Evolutionary conservation across 2,797 vertebrate genomes (phyloP).

Genomic region (Psittacula derbiana): DNA sequence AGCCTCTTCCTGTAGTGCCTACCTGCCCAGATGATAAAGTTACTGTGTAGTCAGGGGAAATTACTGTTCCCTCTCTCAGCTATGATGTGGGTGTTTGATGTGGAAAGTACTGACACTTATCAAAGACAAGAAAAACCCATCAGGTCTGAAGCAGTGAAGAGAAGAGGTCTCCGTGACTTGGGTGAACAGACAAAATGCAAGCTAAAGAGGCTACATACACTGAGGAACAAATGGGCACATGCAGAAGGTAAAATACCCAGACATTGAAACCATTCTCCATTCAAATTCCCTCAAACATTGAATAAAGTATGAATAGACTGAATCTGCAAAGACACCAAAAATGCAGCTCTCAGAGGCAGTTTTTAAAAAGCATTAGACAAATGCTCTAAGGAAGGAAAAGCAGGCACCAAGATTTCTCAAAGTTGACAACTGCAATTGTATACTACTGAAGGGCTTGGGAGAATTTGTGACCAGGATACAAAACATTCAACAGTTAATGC

Average conservation of each 20-base stretch:
- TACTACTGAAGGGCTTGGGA: not conserved
- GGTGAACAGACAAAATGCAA: not conserved
- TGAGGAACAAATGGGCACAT: not conserved
- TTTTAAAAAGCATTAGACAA: not conserved
- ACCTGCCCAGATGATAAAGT: not conserved
- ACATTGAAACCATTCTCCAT: not conserved
- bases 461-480: slow-evolving; percentile 5
- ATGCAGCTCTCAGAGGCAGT: not conserved
- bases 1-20: not conserved
- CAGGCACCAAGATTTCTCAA: not conserved
- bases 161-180: not conserved
- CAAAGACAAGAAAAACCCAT: not conserved
- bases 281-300: not conserved
- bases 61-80: not conserved
- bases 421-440: not conserved
- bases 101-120: not conserved
- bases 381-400: not conserved
- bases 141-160: not conserved
- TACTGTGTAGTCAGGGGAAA: not conserved
- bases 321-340: not conserved
- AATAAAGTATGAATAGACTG: not conserved
- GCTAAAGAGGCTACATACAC: not conserved
- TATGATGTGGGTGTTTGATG: not conserved
- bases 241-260: not conserved
- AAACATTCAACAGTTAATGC: not conserved